phyloP scores from a whole-genome alignment of 2,113 vertebrate genomes.

The Donacobius atricapilla region DNA sequence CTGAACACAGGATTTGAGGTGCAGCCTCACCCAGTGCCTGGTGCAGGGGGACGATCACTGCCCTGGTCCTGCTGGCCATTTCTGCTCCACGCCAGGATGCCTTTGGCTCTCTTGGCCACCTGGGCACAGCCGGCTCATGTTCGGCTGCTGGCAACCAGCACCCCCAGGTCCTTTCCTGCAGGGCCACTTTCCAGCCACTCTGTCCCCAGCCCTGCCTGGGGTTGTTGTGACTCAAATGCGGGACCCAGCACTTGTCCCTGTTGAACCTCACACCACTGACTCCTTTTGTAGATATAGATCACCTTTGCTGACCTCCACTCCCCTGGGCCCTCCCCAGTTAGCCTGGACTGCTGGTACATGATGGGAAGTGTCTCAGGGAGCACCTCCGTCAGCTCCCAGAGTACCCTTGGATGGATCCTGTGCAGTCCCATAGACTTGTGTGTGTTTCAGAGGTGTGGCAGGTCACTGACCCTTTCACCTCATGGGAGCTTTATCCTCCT shows the following conservation, averaged over 20 bases:
- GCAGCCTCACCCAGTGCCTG: background rate
- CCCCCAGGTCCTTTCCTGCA: background rate
- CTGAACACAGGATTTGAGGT: background rate
- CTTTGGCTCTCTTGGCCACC: background rate
- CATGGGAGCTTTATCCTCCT: background rate
- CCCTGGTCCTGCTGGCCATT: background rate
- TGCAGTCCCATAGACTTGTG: rapidly evolving
- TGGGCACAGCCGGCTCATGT: background rate
- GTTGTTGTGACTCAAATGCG: background rate
- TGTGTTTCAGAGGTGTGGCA: background rate
- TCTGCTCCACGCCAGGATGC: background rate
- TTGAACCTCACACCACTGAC: background rate
- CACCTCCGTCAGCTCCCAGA: background rate
- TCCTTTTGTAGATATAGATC: background rate
- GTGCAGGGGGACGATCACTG: background rate
- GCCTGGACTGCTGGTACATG: background rate
- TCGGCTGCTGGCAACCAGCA: background rate
- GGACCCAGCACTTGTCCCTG: background rate
- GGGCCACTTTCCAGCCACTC: background rate
- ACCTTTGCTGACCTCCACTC: background rate
- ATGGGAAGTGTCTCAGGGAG: background rate
- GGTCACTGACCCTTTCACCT: background rate
- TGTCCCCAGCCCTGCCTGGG: background rate
- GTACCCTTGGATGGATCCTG: background rate
- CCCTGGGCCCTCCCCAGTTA: background rate